phyloP scores from a whole-genome alignment of 2,888 invertebrate genomes.

The Dione vanillae region DNA sequence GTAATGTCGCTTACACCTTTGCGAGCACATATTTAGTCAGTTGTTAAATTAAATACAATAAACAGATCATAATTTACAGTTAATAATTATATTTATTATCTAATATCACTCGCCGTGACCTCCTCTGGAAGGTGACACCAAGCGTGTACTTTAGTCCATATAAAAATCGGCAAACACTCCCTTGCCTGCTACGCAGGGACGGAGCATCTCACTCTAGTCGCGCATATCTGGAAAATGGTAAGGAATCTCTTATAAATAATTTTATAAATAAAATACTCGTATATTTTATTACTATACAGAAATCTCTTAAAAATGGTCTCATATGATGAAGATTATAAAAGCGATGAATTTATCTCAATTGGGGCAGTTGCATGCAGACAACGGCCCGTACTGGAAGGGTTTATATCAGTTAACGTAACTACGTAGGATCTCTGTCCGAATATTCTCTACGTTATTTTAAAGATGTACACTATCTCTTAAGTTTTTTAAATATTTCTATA shows the following conservation, averaged over 20 bases:
- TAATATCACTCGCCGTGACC: conserved; percentile 57
- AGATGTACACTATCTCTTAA: too few species aligned
- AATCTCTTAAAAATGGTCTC: too few species aligned
- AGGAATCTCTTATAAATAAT: neutral
- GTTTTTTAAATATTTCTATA: too few species aligned
- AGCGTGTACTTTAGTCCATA: conserved; percentile 49
- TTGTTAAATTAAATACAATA: conserved; percentile 21
- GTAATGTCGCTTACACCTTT: conserved; percentile 14
- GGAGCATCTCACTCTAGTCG: conserved; percentile 68
- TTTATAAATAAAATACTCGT: too few species aligned
- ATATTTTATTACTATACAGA: too few species aligned
- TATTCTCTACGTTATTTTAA: too few species aligned
- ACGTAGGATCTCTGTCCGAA: too few species aligned
- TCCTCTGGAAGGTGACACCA: conserved; percentile 38
- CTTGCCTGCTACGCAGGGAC: conserved; percentile 49
- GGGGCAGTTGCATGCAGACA: too few species aligned
- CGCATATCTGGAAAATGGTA: conserved; percentile 70
- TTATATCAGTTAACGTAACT: too few species aligned
- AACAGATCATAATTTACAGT: conserved; percentile 48
- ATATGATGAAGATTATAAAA: too few species aligned
- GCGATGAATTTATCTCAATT: too few species aligned
- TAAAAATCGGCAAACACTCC: conserved; percentile 21
- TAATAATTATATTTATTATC: conserved; percentile 44
- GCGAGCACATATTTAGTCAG: conserved; percentile 5
- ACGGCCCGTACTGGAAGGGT: too few species aligned